Evolutionary conservation across 2,113 vertebrate species (phyloP).

Genomic region (Paedocypris sp.): DNA sequence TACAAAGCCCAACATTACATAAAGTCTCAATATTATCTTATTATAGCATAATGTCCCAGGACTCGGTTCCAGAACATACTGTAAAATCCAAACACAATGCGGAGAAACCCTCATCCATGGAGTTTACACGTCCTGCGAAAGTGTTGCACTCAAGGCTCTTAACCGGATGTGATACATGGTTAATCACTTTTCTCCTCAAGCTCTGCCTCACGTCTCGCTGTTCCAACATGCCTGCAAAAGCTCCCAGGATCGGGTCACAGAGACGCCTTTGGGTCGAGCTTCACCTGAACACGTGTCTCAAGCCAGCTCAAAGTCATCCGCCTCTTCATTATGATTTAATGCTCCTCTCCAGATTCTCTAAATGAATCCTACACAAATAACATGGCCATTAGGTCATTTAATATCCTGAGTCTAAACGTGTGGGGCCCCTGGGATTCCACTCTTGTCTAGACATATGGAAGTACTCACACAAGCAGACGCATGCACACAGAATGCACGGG

Average conservation of each 20-base stretch:
- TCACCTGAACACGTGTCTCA: slow-evolving; percentile 23
- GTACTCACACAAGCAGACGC: slow-evolving; percentile 29
- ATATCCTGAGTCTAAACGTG: slow-evolving; percentile 43
- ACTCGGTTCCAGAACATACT: not conserved
- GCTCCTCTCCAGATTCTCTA: slow-evolving; percentile 28
- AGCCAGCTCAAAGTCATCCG: slow-evolving; percentile 28
- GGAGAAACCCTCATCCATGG: not conserved
- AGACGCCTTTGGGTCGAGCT: not conserved
- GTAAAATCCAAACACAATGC: not conserved
- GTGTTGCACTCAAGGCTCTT: not conserved
- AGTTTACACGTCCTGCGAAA: not conserved
- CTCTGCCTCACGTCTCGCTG: slow-evolving; percentile 4
- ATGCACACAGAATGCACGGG: slow-evolving; percentile 3
- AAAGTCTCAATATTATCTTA: slow-evolving; percentile 3
- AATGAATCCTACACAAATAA: slow-evolving; percentile 42
- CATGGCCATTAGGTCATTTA: slow-evolving; percentile 46
- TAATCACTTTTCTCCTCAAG: slow-evolving; percentile 14
- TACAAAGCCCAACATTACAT: slow-evolving; percentile 14
- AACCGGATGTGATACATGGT: not conserved
- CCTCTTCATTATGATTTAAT: slow-evolving; percentile 41
- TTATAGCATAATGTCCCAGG: not conserved
- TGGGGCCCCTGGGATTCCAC: slow-evolving; percentile 35
- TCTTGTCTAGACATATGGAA: slow-evolving; percentile 48
- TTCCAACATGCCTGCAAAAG: slow-evolving; percentile 14
- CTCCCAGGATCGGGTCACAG: slow-evolving; percentile 3